Evolutionary conservation across 2,113 vertebrate species (phyloP).

Genomic region (Coptodon bakossiorum): DNA sequence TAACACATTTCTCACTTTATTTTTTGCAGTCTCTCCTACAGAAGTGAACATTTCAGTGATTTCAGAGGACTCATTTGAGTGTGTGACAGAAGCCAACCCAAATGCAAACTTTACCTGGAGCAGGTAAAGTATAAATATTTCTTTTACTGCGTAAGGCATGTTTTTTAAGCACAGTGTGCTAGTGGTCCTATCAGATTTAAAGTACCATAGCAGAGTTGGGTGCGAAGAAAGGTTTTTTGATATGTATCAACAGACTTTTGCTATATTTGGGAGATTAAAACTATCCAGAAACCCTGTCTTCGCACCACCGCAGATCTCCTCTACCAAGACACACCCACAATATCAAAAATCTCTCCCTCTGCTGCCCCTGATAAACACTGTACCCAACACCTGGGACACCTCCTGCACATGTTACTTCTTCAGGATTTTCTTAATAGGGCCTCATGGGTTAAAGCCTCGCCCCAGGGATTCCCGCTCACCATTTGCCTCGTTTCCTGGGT

Average conservation of each 20-base stretch:
- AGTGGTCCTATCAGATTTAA: background rate
- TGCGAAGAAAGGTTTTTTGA: background rate
- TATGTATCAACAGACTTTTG: background rate
- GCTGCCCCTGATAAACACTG: background rate
- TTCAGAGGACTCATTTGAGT: background rate
- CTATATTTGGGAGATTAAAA: background rate
- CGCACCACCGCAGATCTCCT: background rate
- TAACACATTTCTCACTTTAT: background rate
- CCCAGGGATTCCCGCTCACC: background rate
- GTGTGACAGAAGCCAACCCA: background rate
- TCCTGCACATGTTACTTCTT: background rate
- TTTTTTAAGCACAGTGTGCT: background rate
- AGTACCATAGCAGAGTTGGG: background rate
- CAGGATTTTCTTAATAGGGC: background rate
- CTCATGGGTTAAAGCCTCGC: background rate
- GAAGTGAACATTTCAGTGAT: background rate
- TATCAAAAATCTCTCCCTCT: background rate
- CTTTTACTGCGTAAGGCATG: background rate
- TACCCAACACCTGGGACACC: background rate
- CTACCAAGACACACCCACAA: background rate
- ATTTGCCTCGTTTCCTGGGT: background rate
- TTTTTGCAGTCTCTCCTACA: background rate
- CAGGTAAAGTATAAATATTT: background rate
- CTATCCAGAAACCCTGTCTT: background rate
- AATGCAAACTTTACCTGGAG: background rate